These are phyloP conservation scores for Pseudorhiza aurosa DNA, from an alignment of 30 jellyfish, hydroid and myxozoan species.

Conservation along the genomic window DNA sequence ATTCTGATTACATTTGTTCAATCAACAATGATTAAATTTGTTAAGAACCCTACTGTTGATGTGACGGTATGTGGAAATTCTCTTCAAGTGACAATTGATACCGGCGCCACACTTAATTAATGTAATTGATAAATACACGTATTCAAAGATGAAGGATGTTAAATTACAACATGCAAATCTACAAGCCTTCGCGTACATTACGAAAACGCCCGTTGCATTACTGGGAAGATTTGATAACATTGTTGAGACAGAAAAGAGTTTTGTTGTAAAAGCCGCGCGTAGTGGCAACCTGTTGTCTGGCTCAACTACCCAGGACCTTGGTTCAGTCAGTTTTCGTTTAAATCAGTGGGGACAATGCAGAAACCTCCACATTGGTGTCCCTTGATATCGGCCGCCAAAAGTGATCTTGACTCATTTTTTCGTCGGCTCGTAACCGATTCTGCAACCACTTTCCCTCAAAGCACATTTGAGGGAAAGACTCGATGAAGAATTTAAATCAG, in stretches of 20 bases:
- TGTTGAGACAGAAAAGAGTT: conserved; percentile 15
- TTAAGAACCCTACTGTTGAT: conserved; percentile 11
- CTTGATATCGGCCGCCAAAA: too few species aligned
- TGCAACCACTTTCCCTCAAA: too few species aligned
- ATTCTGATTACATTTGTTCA: conserved; percentile 24
- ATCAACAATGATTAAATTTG: background rate
- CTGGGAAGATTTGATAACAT: conserved; percentile 18
- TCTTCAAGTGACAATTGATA: conserved; percentile 10
- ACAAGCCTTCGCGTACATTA: conserved; percentile 15
- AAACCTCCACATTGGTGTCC: too few species aligned
- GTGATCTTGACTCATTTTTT: too few species aligned
- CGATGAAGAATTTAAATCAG: too few species aligned
- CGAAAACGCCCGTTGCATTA: conserved; percentile 14
- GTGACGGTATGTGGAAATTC: conserved; percentile 23
- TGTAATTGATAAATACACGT: conserved; percentile 18
- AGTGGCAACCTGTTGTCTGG: conserved; percentile 31
- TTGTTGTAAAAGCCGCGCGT: conserved; percentile 7
- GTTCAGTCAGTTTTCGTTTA: conserved; percentile 28
- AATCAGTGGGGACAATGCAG: too few species aligned
- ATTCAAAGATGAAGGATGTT: background rate
- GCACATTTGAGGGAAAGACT: too few species aligned
- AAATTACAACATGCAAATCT: conserved; percentile 14
- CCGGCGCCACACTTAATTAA: conserved; percentile 54
- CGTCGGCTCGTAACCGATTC: too few species aligned
- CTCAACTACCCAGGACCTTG: conserved; percentile 26